Conservation (phyloP, 2,888 invertebrate genomes). For the Rhopalosiphum nymphaeae region DNA sequence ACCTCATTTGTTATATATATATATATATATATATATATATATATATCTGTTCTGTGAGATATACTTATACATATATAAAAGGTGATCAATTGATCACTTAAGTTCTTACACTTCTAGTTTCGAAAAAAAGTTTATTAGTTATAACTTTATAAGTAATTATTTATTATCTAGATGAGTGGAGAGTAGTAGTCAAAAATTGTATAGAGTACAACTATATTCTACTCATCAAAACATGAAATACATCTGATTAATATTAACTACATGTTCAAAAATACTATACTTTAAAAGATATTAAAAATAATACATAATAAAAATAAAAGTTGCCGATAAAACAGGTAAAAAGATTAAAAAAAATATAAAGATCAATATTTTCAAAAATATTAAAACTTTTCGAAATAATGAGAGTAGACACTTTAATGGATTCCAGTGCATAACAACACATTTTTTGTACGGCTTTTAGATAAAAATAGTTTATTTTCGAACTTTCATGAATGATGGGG, state of each 20-base stretch:
- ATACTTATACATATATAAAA: not conserved
- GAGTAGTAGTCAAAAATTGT: not conserved
- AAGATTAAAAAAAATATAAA: not conserved
- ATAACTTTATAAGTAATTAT: not conserved
- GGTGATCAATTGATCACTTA: not conserved
- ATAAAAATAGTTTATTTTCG: not conserved
- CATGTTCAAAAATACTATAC: not conserved
- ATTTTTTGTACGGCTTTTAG: not conserved
- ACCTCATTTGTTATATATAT: not conserved
- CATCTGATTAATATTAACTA: not conserved
- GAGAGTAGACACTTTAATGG: not conserved
- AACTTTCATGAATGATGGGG: not conserved
- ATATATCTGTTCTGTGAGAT: not conserved
- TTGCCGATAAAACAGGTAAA: not conserved
- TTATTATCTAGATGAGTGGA: not conserved
- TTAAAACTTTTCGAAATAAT: not conserved
- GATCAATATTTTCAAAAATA: not conserved
- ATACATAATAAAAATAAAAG: not conserved
- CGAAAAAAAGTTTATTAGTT: not conserved
- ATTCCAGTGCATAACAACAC: not conserved
- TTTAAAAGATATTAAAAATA: not conserved
- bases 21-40: not conserved
- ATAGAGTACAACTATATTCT: not conserved
- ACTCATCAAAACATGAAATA: not conserved
- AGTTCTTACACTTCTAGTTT: not conserved